Evolutionary conservation across 1,140 invertebrate genomes (phyloP), one percentile per base, ranked within the genome.

Genomic region (Leucophenga varia): DNA sequence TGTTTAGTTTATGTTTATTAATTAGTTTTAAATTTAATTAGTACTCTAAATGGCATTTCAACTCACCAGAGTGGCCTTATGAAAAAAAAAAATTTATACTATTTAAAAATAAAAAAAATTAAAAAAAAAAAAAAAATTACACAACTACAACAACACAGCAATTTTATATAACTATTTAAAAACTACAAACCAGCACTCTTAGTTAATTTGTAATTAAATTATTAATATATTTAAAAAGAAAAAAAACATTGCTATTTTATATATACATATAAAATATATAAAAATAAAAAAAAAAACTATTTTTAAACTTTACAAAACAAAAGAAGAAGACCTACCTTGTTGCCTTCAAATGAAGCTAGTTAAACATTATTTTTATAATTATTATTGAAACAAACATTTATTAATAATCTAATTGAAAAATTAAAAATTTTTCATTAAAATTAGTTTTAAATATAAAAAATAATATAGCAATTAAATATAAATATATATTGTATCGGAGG

Each of bases 301-400:
- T n/a, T n/a, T n/a, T n/a, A n/a, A n/a, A n/a, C n/a, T n/a, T n/a
- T n/a, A n/a, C n/a, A 41, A 32, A 30, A 30, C 52, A 55, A 40
- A 49, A 52, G 30, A 28, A 25, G 40, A 31, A 39, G 43, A 69
- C 65, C 68, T 69, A 72, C 69, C 68, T 72, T 72, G 68, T 72
- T 72, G 69, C 69, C 69, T 72, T 72, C 69, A 72, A 68, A 72
- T 68, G 69, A 72, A 72, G 69, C 69, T 72, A 72, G 68, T 69
- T 68, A 54, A 68, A 68, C 54, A 47, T 28, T 35, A 25, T n/a
- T n/a, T n/a, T n/a, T n/a, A n/a, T n/a, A n/a, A n/a, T n/a, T n/a
- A n/a, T n/a, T n/a, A n/a, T n/a, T n/a, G n/a, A n/a, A n/a, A n/a
- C n/a, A n/a, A n/a, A n/a, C n/a, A n/a, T n/a, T n/a, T n/a, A n/a